Evolutionary conservation across 2,797 vertebrate genomes (phyloP).

Genomic region (Avahi laniger): DNA sequence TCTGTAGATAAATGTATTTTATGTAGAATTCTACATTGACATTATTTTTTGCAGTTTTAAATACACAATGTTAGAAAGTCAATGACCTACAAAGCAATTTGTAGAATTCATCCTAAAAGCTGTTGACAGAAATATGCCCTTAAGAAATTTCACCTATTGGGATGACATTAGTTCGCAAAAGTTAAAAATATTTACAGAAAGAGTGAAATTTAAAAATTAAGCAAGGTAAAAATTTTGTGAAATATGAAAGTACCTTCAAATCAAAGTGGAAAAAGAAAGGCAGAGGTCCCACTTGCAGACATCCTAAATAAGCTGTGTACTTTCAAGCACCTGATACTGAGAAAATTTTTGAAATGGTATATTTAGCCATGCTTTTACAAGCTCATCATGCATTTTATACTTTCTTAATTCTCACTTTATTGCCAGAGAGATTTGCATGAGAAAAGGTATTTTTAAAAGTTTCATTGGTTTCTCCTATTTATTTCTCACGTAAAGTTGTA

Average conservation of each 20-base stretch:
- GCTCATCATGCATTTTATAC: slow-evolving; percentile 46
- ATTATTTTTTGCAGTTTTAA: slow-evolving; percentile 41
- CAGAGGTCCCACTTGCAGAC: neutral
- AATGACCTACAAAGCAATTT: neutral
- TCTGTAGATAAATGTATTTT: neutral
- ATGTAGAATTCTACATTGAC: neutral
- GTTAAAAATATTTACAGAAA: slow-evolving; percentile 3
- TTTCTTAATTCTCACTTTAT: slow-evolving; percentile 64
- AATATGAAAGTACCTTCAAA: neutral
- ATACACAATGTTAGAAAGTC: slow-evolving; percentile 1
- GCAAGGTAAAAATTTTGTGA: slow-evolving; percentile 25
- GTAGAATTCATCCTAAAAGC: slow-evolving; percentile 41
- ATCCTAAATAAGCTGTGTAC: slow-evolving; percentile 47
- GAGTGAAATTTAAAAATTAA: slow-evolving; percentile 53
- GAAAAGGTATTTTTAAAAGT: slow-evolving; percentile 37
- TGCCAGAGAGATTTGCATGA: slow-evolving; percentile 59
- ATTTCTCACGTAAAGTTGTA: slow-evolving; percentile 47
- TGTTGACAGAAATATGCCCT: neutral
- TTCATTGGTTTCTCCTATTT: slow-evolving; percentile 50
- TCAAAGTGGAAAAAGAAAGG: slow-evolving; percentile 23
- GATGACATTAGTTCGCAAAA: neutral
- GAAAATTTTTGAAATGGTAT: slow-evolving; percentile 50
- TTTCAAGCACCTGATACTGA: slow-evolving; percentile 66
- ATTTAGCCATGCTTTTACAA: slow-evolving; percentile 63
- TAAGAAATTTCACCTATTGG: slow-evolving; percentile 29